phyloP scores from a whole-genome alignment of 2,888 invertebrate species.

The Limnephilus lunatus region DNA sequence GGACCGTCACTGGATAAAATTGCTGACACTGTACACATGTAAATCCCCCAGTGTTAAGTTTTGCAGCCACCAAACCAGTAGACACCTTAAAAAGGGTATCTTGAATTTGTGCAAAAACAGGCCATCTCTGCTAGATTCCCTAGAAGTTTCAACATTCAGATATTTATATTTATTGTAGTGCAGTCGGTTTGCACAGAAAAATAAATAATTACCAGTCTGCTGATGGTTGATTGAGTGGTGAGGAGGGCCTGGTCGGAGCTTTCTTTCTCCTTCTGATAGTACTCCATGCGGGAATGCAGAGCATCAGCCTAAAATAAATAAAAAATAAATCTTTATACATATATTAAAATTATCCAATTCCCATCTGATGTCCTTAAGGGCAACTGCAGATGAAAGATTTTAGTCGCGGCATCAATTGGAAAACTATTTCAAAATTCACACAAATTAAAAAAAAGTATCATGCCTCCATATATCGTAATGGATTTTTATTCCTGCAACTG shows the following conservation, averaged over 20 bases:
- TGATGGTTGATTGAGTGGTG: conserved; percentile 75
- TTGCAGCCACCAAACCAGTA: not conserved
- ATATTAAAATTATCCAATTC: too few relatives aligned
- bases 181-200: not conserved
- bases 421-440: too few relatives aligned
- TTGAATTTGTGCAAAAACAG: not conserved
- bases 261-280: conserved; percentile 76
- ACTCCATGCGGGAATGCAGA: conserved; percentile 77
- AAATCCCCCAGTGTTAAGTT: not conserved
- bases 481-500: too few relatives aligned
- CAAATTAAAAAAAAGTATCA: too few relatives aligned
- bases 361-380: not conserved
- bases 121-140: not conserved
- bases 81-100: not conserved
- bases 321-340: not conserved
- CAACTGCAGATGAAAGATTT: too few relatives aligned
- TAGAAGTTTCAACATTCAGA: not conserved
- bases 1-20: too few relatives aligned
- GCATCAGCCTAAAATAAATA: conserved; percentile 74
- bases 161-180: not conserved
- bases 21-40: not conserved
- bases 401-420: too few relatives aligned
- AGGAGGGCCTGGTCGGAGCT: conserved; percentile 71
- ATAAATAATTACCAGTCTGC: conserved; percentile 73
- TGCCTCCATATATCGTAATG: too few relatives aligned